Conservation (phyloP, 2,113 vertebrate genomes). For the western clawed frog (Xenopus tropicalis) region UCB_Xtro_10.0 CM004445.2:94847001-94847500, state of each 20-base stretch:
- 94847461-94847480: too few relatives aligned
- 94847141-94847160: constrained; percentile 2
- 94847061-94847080: too few relatives aligned
- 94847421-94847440: not conserved
- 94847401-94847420: not conserved
- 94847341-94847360: constrained; percentile 3
- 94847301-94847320: constrained; percentile 55
- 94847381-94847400: not conserved
- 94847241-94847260: constrained; percentile 51
- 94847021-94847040: too few relatives aligned
- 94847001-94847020: too few relatives aligned
- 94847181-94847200: constrained; percentile 56
- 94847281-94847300: constrained; percentile 65
- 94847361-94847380: constrained; percentile 32
- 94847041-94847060: too few relatives aligned
- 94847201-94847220: constrained; percentile 55
- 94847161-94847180: constrained; percentile 11
- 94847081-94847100: too few relatives aligned
- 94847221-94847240: constrained; percentile 59
- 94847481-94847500: too few relatives aligned
- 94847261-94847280: constrained; percentile 61
- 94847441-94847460: not conserved
- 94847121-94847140: not conserved
- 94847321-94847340: constrained; percentile 27
- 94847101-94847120: too few relatives aligned